Conservation (phyloP, 2,888 invertebrate genomes). For the Callinectes sapidus region DNA sequence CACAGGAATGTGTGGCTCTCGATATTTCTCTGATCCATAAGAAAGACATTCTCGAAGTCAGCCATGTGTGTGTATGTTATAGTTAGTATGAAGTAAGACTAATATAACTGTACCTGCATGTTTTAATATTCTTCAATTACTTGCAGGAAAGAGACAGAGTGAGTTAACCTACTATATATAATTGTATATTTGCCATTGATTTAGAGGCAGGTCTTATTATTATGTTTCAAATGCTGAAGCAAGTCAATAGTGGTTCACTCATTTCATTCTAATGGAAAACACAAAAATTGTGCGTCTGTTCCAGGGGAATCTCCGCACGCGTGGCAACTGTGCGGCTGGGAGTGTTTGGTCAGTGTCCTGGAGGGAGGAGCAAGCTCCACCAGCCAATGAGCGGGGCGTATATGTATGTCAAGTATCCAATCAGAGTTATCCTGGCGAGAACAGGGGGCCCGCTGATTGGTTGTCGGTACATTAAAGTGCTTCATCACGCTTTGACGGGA, state of each 20-base stretch:
- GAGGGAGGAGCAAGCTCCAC: conserved; percentile 46
- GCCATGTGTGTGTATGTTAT: background rate
- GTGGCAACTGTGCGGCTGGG: background rate
- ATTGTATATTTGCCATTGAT: background rate
- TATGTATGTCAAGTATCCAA: conserved; percentile 66
- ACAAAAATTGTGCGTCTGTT: background rate
- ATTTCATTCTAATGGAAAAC: background rate
- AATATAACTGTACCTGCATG: background rate
- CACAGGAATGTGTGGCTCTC: background rate
- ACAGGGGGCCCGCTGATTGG: conserved; percentile 68
- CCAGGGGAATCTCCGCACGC: background rate
- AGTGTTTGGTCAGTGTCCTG: conserved; percentile 49
- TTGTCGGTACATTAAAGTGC: conserved; percentile 68
- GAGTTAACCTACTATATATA: background rate
- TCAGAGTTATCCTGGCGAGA: conserved; percentile 58
- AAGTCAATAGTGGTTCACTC: background rate
- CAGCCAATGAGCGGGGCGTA: conserved; percentile 54
- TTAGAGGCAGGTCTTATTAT: background rate
- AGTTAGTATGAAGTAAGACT: background rate
- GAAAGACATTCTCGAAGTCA: background rate
- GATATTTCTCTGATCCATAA: background rate
- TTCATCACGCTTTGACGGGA: conserved; percentile 66
- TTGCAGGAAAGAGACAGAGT: background rate
- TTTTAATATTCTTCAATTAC: background rate
- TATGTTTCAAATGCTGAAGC: background rate